phyloP scores from a whole-genome alignment of 2,888 invertebrate species.

The Scaptodrosophila latifasciaeformis region DNA sequence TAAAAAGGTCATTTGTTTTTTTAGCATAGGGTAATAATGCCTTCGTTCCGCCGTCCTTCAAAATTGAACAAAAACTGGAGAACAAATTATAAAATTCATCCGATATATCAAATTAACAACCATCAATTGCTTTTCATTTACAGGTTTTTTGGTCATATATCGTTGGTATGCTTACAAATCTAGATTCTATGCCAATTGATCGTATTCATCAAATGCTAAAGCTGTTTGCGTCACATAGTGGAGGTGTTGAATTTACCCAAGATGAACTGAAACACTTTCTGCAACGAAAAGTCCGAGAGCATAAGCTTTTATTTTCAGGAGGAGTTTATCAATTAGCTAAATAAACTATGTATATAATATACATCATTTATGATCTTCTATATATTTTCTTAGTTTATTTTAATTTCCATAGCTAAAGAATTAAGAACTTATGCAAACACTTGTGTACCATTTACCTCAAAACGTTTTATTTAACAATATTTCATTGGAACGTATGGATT shows the following conservation, averaged over 20 bases:
- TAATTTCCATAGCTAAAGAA: no score
- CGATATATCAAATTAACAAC: background rate
- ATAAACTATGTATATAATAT: constrained; percentile 53
- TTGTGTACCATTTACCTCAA: no score
- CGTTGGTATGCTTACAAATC: constrained; percentile 96
- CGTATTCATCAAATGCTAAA: constrained; percentile 97
- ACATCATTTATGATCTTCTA: no score
- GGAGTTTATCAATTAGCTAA: constrained; percentile 93
- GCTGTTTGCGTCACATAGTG: constrained; percentile 96
- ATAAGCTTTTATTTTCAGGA: constrained; percentile 88
- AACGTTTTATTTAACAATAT: no score
- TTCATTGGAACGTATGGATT: no score
- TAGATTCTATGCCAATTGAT: constrained; percentile 92
- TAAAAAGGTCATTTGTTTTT: no score
- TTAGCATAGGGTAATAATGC: no score
- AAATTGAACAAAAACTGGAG: no score
- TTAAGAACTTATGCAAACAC: no score
- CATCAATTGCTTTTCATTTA: background rate
- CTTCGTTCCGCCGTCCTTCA: no score
- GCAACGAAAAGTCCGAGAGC: constrained; percentile 93
- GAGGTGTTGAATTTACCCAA: constrained; percentile 90
- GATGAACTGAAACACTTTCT: constrained; percentile 92
- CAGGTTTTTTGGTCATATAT: constrained; percentile 94
- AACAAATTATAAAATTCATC: no score
- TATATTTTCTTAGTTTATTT: no score